Conservation (phyloP, 2,113 vertebrate species). For the Chroicocephalus ridibundus region DNA sequence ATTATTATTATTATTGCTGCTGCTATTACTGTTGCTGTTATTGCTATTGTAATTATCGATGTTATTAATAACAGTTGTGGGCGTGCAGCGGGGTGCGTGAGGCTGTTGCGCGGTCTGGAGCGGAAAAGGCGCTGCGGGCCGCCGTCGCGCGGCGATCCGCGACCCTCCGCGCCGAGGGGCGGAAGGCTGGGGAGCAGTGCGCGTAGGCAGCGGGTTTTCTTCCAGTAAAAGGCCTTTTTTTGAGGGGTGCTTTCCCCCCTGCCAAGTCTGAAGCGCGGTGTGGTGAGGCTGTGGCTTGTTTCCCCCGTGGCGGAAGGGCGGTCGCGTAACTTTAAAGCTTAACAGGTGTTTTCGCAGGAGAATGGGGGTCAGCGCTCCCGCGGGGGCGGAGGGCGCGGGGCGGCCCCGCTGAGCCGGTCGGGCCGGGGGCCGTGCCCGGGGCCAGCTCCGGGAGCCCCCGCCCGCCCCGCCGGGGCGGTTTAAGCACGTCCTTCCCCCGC, state of each 20-base stretch:
- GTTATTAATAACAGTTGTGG: not conserved
- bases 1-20: not conserved
- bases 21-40: not conserved
- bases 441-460: not conserved
- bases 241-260: not conserved
- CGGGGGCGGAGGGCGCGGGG: not conserved
- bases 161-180: not conserved
- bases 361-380: not conserved
- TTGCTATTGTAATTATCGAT: not conserved
- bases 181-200: not conserved
- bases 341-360: slow-evolving; percentile 71
- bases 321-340: not conserved
- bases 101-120: not conserved
- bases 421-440: not conserved
- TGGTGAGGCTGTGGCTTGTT: not conserved
- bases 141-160: not conserved
- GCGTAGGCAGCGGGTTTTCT: not conserved
- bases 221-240: not conserved
- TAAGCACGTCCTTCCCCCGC: not conserved
- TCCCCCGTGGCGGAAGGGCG: not conserved
- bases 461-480: not conserved
- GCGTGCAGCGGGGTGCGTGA: not conserved
- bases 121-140: not conserved
- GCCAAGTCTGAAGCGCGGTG: not conserved
- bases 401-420: not conserved